Evolutionary conservation across 2,797 vertebrate species (phyloP), one percentile per base, ranked within the genome.

Genomic region (Choloepus didactylus): DNA sequence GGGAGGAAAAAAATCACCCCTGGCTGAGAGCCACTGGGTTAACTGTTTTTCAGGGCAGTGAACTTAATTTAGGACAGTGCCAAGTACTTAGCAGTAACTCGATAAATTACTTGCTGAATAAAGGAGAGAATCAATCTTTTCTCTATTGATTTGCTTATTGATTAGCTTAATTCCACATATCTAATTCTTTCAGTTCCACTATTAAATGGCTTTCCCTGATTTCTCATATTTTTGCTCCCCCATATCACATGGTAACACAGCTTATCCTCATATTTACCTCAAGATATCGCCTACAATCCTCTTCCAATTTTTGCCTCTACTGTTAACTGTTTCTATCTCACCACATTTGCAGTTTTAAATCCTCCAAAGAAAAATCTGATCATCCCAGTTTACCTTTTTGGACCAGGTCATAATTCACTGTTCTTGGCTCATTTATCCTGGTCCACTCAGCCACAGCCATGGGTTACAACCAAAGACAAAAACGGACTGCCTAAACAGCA

Each of bases 81-180:
- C 29, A 87, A 9, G 44, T 75, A 80, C 25, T 92, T 23, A 82
- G 21, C 25, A 77, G 35, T n/a, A 66, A 62, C 31, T 95, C 69
- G 88, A 86, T 60, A 87, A 41, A 77, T 44, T 87, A 80, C 54
- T 35, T 89, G 81, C 27, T 54, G 31, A 79, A 82, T 56, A 38
- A 69, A 92, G 44, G 25, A 91, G 67, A 54, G 5, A 77, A 95
- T 86, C 6, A 82, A 85, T 27, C 60, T 81, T 87, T 56, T 84
- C 15, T 83, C 38, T 51, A 25, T 19, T 60, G 35, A 16, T 86
- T 41, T 90, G 35, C 31, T 79, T 66, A 88, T 80, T 89, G 69
- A 75, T 64, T 86, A 93, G 16, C 41, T 95, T 72, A 77, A 88
- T 91, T 70, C 49, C 79, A 93, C 84, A 67, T 67, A 75, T 10